Evolutionary conservation across 1,140 invertebrate species (phyloP).

Genomic region (Acyrthosiphon pisum): DNA sequence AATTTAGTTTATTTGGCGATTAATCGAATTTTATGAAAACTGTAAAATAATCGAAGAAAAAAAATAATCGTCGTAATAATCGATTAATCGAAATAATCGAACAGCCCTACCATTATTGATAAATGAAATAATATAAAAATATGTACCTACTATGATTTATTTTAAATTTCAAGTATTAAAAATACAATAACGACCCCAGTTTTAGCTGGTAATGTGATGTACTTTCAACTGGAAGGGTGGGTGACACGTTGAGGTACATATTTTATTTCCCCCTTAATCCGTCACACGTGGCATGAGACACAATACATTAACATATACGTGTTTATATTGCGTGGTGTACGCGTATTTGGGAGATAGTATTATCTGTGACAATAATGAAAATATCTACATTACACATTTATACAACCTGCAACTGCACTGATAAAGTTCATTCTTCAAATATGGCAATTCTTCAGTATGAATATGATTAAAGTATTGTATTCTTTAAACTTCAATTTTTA

Average conservation of each 20-base stretch:
- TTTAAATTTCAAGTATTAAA: not conserved
- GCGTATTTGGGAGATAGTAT: not conserved
- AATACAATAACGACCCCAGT: not conserved
- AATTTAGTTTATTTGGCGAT: too few relatives aligned
- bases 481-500: not conserved
- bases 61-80: too few relatives aligned
- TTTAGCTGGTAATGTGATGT: not conserved
- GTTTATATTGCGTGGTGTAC: not conserved
- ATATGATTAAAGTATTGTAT: not conserved
- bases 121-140: not conserved
- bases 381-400: not conserved
- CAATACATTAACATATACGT: not conserved
- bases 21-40: too few relatives aligned
- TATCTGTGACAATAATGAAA: not conserved
- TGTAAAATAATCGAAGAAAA: too few relatives aligned
- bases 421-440: not conserved
- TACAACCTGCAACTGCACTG: not conserved
- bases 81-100: too few relatives aligned
- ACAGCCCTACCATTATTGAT: too few relatives aligned
- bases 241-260: not conserved
- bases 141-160: not conserved
- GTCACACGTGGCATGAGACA: not conserved
- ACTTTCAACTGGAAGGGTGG: not conserved
- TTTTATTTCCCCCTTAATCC: not conserved
- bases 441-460: not conserved